Base-by-base conservation (phyloP, 1,140 invertebrate genomes). In the Pachyrhynchus sulphureomaculatus region DNA sequence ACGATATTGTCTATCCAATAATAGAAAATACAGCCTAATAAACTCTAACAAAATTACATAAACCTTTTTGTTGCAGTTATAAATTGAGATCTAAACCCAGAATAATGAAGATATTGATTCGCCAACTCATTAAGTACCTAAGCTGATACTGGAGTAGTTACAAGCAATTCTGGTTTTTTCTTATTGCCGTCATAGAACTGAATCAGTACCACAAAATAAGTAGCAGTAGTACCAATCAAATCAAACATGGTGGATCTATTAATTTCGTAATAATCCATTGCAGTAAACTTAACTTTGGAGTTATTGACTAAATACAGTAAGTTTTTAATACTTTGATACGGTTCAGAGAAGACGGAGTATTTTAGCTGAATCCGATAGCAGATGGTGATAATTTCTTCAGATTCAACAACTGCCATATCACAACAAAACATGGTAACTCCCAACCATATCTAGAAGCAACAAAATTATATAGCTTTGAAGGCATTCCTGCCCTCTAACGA, bases 131-230 rank as follows among this genome's bases (percentile, higher is more conserved):
- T n/a, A n/a, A n/a, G n/a, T n/a, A n/a, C n/a, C n/a, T n/a, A n/a
- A n/a, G n/a, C n/a, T n/a, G n/a, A n/a, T n/a, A n/a, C n/a, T n/a
- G n/a, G n/a, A n/a, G n/a, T n/a, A n/a, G n/a, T n/a, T n/a, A n/a
- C n/a, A n/a, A n/a, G n/a, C n/a, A n/a, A n/a, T n/a, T n/a, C n/a
- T n/a, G n/a, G n/a, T n/a, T n/a, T n/a, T 42, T 51, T 39, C 12
- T 61, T 53, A 2, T 54, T 61, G 4, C 52, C 44, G 24, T 62
- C 60, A 41, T 62, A 62, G 41, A 62, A 62, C 24, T 62, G 51
- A n/a, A 62, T 55, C 9, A 62, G 23, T 33, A 62, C 60, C 9
- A 62, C 60, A 42, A 62, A 62, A 37, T 62, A 62, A 18, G 60
- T 55, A 21, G 60, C 51, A 9, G 60, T 62, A 10, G 60, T 62